Percentiles rank a stretch among this genome's conserved stretches.
Evolutionary conservation across 2,888 invertebrate species (phyloP).

Genomic region (Hypomecis punctinalis): DNA sequence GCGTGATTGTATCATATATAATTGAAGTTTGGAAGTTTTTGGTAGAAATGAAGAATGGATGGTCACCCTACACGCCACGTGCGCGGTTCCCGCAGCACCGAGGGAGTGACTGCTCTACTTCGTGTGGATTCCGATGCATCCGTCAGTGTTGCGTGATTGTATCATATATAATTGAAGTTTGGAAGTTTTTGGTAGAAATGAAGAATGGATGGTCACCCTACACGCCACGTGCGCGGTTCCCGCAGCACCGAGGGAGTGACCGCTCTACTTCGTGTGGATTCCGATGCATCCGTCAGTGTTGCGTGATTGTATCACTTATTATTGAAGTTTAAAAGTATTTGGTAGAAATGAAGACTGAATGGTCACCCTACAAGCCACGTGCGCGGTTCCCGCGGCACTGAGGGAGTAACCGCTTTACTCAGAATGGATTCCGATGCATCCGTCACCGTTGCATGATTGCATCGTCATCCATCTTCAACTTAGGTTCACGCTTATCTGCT

Average conservation of each 20-base stretch:
- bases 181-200: too few species aligned
- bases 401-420: slow-evolving; percentile 25
- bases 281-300: slow-evolving; percentile 17
- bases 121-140: slow-evolving; percentile 30
- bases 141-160: background rate
- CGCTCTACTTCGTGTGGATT: slow-evolving; percentile 23
- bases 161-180: too few species aligned
- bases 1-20: too few species aligned
- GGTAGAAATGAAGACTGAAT: too few species aligned
- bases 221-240: slow-evolving; percentile 27
- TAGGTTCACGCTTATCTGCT: too few species aligned
- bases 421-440: slow-evolving; percentile 30
- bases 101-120: slow-evolving; percentile 25
- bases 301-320: too few species aligned
- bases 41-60: too few species aligned
- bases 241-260: slow-evolving; percentile 23
- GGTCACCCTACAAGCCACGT: slow-evolving; percentile 25
- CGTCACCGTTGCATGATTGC: background rate
- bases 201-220: slow-evolving; percentile 21
- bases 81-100: slow-evolving; percentile 17
- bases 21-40: too few species aligned
- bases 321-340: too few species aligned
- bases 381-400: slow-evolving; percentile 17
- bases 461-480: too few species aligned
- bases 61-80: slow-evolving; percentile 26